phyloP scores from a whole-genome alignment of 2,888 invertebrate genomes.

The Drosophila tanythrix region DNA sequence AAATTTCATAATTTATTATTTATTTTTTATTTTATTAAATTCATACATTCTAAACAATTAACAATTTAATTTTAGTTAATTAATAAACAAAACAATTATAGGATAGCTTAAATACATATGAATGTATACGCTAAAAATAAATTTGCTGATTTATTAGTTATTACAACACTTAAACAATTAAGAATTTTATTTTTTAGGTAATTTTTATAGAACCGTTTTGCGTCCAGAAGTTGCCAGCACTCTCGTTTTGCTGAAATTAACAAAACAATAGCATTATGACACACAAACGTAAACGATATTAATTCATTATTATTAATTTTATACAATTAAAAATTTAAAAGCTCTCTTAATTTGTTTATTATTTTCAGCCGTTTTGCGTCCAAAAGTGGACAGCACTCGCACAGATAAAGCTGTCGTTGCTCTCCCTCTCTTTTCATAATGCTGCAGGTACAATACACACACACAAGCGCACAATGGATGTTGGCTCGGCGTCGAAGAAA shows the following conservation, averaged over 20 bases:
- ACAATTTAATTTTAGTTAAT: neutral
- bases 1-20: neutral
- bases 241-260: neutral
- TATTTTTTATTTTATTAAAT: neutral
- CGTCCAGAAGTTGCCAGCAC: too few relatives aligned
- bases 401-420: slow-evolving; percentile 23
- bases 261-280: neutral
- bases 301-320: neutral
- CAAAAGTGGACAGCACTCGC: slow-evolving; percentile 29
- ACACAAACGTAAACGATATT: neutral
- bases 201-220: neutral
- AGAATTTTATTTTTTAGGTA: neutral
- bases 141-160: neutral
- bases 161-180: neutral
- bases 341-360: neutral
- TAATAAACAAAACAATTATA: neutral
- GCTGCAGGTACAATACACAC: slow-evolving; percentile 35
- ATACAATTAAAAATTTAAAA: neutral
- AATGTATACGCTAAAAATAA: neutral
- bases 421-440: slow-evolving; percentile 4
- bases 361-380: neutral
- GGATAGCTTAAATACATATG: neutral
- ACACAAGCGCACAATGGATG: neutral
- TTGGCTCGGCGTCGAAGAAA: slow-evolving; percentile 11
- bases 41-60: neutral